Evolutionary conservation across 2,888 invertebrate species (phyloP), one percentile per base, ranked within the genome.

Genomic region (Plebejus argus): DNA sequence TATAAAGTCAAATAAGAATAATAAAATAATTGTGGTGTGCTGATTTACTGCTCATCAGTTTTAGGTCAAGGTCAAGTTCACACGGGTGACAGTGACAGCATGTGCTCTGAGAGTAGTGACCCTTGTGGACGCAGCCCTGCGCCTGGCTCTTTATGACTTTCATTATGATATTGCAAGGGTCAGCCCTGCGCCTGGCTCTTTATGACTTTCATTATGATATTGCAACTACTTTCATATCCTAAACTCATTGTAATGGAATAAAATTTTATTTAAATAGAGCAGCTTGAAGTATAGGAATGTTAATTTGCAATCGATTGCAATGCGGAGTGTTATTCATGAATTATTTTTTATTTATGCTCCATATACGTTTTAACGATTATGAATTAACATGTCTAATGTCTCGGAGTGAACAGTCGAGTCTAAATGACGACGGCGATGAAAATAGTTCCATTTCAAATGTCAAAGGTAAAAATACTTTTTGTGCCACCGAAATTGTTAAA

Each of bases 401-500:
- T 66, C 5, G 15, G 1, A 28, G 28, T 23, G 20, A 23, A 61
- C 1, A 28, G 28, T 28, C 15, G 6, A 66, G 12, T 28, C 5
- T 0, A 15, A 33, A 66, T 66, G 66, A 66, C 28, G 66, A 66
- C 12, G 15, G 66, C 66, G 28, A 66, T 66, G 5, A 33, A 66
- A 66, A 66, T 66, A 66, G 28, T 1, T 28, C 0, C 66, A 4
- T 66, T 66, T 33, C 18, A 28, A 53, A n/a, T 76, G 35, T 56
- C 12, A 66, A 33, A 28, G 28, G 66, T 15, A 66, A 28, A 66
- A 66, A 33, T 66, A 28, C 28, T 66, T 66, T 66, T 15, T 18
- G 28, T 66, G 66, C 66, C 33, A 66, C 66, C 33, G 18, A 66
- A 66, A 66, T 28, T 66, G 1, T 6, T 28, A 78, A 78, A 78